Percentiles rank a stretch among this genome's conserved stretches.
These are phyloP conservation scores for Stercorarius parasiticus DNA, from an alignment of 2,113 vertebrate genomes.

Conservation along the genomic window DNA sequence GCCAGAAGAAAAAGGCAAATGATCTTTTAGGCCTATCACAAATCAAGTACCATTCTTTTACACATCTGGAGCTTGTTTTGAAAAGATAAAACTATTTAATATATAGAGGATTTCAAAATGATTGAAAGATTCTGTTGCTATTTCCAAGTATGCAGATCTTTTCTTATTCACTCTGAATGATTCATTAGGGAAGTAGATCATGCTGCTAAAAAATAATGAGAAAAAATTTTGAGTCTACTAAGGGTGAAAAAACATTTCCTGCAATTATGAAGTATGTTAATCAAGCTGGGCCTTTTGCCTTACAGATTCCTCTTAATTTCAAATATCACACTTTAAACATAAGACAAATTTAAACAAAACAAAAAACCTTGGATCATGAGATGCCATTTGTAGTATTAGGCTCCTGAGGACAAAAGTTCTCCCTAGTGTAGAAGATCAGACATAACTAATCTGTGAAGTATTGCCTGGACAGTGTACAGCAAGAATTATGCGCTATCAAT, in stretches of 20 bases:
- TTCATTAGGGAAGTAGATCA: slow-evolving; percentile 43
- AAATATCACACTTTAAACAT: neutral
- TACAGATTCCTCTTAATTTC: slow-evolving; percentile 27
- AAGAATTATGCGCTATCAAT: neutral
- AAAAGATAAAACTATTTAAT: neutral
- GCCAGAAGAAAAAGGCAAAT: neutral
- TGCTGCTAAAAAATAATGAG: slow-evolving; percentile 23
- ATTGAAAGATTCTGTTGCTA: neutral
- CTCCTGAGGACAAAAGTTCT: slow-evolving; percentile 16
- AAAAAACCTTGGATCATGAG: neutral
- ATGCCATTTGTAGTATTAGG: neutral
- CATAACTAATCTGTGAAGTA: slow-evolving; percentile 42
- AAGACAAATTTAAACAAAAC: neutral
- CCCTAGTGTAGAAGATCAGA: neutral
- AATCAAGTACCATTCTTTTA: neutral
- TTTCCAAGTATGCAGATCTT: neutral
- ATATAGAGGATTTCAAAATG: neutral
- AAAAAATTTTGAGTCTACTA: slow-evolving; percentile 11
- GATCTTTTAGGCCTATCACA: neutral
- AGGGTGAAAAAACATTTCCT: slow-evolving; percentile 29
- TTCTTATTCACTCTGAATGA: neutral
- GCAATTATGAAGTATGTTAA: slow-evolving; percentile 27
- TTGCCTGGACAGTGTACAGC: slow-evolving; percentile 24
- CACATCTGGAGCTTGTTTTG: slow-evolving; percentile 20
- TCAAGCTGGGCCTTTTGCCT: slow-evolving; percentile 15